Evolutionary conservation across 2,113 vertebrate species (phyloP).

Genomic region (Malurus cyaneus): DNA sequence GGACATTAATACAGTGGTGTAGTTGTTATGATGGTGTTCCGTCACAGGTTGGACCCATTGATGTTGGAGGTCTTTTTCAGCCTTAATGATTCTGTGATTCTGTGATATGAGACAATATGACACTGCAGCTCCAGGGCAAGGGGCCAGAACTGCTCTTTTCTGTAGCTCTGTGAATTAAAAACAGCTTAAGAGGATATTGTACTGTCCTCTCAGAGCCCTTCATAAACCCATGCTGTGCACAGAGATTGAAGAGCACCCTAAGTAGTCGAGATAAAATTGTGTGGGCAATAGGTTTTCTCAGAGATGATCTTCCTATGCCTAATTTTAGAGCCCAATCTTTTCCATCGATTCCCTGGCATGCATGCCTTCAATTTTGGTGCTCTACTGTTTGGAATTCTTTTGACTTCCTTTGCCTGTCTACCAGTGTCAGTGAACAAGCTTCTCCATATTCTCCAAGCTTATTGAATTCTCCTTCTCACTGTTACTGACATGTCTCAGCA

Average conservation of each 20-base stretch:
- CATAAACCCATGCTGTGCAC: background rate
- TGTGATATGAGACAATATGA: background rate
- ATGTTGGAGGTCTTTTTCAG: background rate
- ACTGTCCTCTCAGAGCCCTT: background rate
- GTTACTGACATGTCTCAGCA: background rate
- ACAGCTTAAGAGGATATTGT: background rate
- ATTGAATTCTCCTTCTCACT: background rate
- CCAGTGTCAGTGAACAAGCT: background rate
- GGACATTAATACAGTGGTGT: background rate
- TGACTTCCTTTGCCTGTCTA: background rate
- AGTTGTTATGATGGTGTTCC: background rate
- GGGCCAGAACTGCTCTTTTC: background rate
- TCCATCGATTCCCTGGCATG: background rate
- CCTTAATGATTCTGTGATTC: background rate
- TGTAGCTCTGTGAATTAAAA: background rate
- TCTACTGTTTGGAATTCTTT: background rate
- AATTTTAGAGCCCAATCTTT: background rate
- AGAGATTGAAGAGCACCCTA: background rate
- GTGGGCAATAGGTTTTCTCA: background rate
- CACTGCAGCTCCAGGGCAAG: background rate
- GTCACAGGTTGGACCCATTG: background rate
- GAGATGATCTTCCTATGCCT: background rate
- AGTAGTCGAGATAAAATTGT: background rate
- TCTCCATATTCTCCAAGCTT: background rate
- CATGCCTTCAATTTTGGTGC: background rate